Evolutionary conservation across 2,797 vertebrate genomes (phyloP).

Genomic region (Pteronotus mesoamericanus): DNA sequence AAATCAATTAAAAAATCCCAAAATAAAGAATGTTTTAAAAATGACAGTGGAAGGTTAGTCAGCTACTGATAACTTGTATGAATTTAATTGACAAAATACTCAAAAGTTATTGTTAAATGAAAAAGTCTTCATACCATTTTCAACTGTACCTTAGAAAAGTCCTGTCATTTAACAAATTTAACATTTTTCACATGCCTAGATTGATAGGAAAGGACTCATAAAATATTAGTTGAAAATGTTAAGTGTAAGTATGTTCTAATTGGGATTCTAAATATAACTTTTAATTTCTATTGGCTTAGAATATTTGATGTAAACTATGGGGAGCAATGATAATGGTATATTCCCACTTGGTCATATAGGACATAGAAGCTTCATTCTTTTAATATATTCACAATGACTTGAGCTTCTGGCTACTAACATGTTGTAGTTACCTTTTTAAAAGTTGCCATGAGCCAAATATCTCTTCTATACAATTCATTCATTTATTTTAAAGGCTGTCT

Average conservation of each 20-base stretch:
- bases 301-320: constrained; percentile 38
- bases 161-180: background rate
- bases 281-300: background rate
- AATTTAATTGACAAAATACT: background rate
- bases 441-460: constrained; percentile 58
- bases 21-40: background rate
- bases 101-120: background rate
- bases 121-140: background rate
- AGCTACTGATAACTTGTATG: background rate
- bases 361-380: constrained; percentile 14
- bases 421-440: constrained; percentile 23
- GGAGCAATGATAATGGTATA: background rate
- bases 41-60: background rate
- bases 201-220: background rate
- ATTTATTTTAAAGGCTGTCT: constrained; percentile 41
- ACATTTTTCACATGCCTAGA: background rate
- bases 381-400: background rate
- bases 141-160: background rate
- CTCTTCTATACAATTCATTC: constrained; percentile 18
- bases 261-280: background rate
- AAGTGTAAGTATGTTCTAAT: background rate
- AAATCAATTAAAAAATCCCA: background rate
- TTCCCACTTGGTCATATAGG: background rate
- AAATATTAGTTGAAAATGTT: background rate
- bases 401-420: background rate